Percentiles rank a stretch among this genome's conserved stretches.
Evolutionary conservation across 2,113 vertebrate genomes (phyloP).

Genomic region (Megalops atlanticus): DNA sequence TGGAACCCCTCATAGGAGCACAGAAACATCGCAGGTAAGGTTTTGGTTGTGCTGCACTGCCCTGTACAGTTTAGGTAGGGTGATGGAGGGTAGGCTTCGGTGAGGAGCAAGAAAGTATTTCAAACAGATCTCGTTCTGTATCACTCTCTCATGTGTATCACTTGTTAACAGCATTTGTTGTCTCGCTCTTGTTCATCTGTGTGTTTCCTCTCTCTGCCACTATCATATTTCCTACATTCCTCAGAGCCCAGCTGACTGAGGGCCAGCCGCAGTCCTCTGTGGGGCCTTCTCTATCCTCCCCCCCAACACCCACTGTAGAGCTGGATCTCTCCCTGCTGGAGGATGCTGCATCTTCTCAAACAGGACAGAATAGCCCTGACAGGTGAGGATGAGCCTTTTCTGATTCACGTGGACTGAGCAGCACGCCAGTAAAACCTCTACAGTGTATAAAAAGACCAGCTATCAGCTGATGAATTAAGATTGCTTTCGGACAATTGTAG

Average conservation of each 20-base stretch:
- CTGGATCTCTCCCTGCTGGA: constrained; percentile 40
- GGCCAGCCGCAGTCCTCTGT: neutral
- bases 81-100: neutral
- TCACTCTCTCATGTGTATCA: neutral
- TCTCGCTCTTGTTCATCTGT: neutral
- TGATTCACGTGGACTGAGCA: neutral
- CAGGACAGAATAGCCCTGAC: constrained; percentile 23
- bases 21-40: constrained; percentile 21
- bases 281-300: constrained; percentile 4
- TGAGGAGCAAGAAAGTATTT: too few relatives aligned
- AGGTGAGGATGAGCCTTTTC: constrained; percentile 10
- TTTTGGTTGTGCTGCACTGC: too few relatives aligned
- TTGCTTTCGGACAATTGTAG: neutral
- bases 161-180: neutral
- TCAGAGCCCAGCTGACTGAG: neutral
- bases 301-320: constrained; percentile 26
- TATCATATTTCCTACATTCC: too few relatives aligned
- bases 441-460: too few relatives aligned
- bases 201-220: too few relatives aligned
- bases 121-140: too few relatives aligned
- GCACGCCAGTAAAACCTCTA: neutral
- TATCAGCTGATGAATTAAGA: too few relatives aligned
- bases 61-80: neutral
- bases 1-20: constrained; percentile 22
- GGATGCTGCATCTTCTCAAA: constrained; percentile 10